These are phyloP conservation scores for Chiloscyllium plagiosum DNA, from an alignment of 2,113 vertebrate species.

Conservation along the genomic window DNA sequence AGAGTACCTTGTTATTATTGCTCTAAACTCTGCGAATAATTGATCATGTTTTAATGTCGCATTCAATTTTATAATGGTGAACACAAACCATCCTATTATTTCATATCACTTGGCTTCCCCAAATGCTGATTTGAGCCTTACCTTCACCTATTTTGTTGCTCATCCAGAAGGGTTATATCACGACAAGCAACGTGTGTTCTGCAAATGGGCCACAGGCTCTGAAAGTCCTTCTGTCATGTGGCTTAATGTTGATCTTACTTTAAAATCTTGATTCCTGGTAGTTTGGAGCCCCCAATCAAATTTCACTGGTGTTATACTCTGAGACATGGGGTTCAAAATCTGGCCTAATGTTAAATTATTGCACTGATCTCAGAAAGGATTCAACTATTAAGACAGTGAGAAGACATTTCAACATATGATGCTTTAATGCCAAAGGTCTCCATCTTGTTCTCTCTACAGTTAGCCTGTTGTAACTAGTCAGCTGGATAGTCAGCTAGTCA, in stretches of 20 bases:
- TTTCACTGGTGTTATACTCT: too few relatives aligned
- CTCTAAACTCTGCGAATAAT: not conserved
- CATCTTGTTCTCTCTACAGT: too few relatives aligned
- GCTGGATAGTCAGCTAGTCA: too few relatives aligned
- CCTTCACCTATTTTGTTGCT: not conserved
- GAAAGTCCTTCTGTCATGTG: not conserved
- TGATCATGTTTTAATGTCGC: not conserved
- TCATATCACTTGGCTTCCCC: not conserved
- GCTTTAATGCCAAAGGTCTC: too few relatives aligned
- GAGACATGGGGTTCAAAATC: too few relatives aligned
- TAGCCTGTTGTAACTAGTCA: too few relatives aligned
- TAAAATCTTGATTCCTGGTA: not conserved
- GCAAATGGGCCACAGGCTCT: not conserved
- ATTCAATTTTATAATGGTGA: slow-evolving; percentile 1
- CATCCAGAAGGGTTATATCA: not conserved
- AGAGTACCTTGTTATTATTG: not conserved
- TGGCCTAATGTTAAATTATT: too few relatives aligned
- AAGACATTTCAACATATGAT: too few relatives aligned
- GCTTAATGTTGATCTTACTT: not conserved
- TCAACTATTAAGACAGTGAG: too few relatives aligned
- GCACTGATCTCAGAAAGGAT: too few relatives aligned
- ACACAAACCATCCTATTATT: not conserved
- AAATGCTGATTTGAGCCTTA: not conserved
- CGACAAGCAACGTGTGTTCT: not conserved
- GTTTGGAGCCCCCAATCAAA: not conserved